phyloP scores from a whole-genome alignment of 2,113 vertebrate species.

The Coreoperca whiteheadi region DNA sequence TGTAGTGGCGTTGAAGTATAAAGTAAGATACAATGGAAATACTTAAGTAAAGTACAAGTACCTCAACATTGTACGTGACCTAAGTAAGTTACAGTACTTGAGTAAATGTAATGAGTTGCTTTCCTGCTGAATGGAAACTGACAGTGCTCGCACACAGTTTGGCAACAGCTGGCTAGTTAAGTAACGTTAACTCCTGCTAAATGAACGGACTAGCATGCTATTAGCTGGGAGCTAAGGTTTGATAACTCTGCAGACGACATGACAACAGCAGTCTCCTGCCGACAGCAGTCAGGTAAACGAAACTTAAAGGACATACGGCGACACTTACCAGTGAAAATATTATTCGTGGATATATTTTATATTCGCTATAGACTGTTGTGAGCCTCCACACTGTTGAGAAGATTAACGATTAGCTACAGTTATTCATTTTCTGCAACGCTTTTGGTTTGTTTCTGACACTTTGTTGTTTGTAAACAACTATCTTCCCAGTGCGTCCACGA shows the following conservation, averaged over 20 bases:
- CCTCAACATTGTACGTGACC: too few species aligned
- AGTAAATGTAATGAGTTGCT: too few species aligned
- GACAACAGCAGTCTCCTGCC: neutral
- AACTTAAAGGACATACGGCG: neutral
- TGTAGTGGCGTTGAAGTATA: too few species aligned
- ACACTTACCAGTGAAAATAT: constrained; percentile 55
- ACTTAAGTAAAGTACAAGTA: too few species aligned
- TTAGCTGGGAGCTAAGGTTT: neutral
- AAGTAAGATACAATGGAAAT: too few species aligned
- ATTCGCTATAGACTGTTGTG: neutral
- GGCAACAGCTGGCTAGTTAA: neutral
- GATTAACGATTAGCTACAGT: neutral
- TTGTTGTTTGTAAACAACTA: constrained; percentile 75
- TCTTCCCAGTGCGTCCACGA: constrained; percentile 55
- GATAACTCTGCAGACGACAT: neutral
- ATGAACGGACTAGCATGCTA: too few species aligned
- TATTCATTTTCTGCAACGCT: neutral
- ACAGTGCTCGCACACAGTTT: too few species aligned
- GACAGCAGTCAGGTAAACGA: neutral
- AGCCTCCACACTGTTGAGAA: neutral
- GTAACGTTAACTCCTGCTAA: too few species aligned
- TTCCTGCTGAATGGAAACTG: neutral
- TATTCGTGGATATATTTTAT: neutral
- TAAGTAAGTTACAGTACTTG: too few species aligned
- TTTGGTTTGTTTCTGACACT: constrained; percentile 24